Percentiles rank a stretch among this genome's conserved stretches.
Evolutionary conservation across 2,888 invertebrate species (phyloP).

Genomic region (Belgica antarctica): DNA sequence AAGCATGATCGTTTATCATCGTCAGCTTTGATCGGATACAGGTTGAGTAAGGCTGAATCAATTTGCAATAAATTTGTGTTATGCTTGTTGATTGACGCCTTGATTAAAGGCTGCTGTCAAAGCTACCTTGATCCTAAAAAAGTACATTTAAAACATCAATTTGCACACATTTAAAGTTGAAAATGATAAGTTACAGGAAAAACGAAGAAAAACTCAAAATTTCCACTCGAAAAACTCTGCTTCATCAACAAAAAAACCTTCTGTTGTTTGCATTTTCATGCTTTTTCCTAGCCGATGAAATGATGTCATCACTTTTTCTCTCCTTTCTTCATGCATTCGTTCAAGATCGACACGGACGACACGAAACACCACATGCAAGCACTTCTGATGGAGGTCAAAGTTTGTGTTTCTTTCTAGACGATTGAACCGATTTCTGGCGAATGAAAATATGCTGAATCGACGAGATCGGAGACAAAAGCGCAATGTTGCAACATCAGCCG

Average conservation of each 20-base stretch:
- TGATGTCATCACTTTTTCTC: slow-evolving; percentile 43
- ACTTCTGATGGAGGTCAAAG: slow-evolving; percentile 34
- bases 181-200: too few species aligned
- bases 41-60: too few species aligned
- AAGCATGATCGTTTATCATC: too few species aligned
- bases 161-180: too few species aligned
- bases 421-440: background rate
- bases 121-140: too few species aligned
- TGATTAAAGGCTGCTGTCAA: too few species aligned
- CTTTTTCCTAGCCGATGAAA: slow-evolving; percentile 27
- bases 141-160: too few species aligned
- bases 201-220: too few species aligned
- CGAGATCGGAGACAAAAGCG: background rate
- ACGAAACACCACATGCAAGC: slow-evolving; percentile 38
- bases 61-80: too few species aligned
- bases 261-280: slow-evolving; percentile 29
- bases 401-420: slow-evolving; percentile 21
- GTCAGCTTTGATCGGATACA: too few species aligned
- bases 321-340: slow-evolving; percentile 1
- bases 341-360: slow-evolving; percentile 28
- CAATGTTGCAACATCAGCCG: slow-evolving; percentile 25
- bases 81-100: too few species aligned
- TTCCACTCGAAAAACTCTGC: background rate
- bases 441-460: background rate
- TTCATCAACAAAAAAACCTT: slow-evolving; percentile 1